Evolutionary conservation across 2,888 invertebrate genomes (phyloP).

Genomic region (Ennomos erosarius): DNA sequence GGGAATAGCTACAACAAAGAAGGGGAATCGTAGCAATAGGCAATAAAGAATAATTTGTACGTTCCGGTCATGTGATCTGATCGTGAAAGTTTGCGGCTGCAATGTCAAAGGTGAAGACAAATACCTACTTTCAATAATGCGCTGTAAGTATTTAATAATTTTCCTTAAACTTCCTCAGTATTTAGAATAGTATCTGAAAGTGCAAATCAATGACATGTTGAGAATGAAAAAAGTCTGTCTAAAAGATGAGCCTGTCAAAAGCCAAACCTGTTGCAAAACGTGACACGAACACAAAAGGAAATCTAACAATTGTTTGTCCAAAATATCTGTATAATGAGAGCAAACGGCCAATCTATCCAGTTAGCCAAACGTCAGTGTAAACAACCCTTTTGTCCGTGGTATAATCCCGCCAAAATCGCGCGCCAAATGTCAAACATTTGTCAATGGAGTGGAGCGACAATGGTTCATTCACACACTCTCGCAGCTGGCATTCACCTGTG

Average conservation of each 20-base stretch:
- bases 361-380: conserved; percentile 52
- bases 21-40: conserved; percentile 37
- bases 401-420: conserved; percentile 70
- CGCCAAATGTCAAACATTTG: conserved; percentile 74
- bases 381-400: conserved; percentile 61
- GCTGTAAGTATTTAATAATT: too few relatives aligned
- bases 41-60: conserved; percentile 28
- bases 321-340: conserved; percentile 29
- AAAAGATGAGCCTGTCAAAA: conserved; percentile 15
- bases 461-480: conserved; percentile 75
- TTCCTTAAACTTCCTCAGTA: too few relatives aligned
- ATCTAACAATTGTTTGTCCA: conserved; percentile 19
- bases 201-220: too few relatives aligned
- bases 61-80: conserved; percentile 31
- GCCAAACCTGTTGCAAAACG: conserved; percentile 19
- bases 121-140: too few relatives aligned
- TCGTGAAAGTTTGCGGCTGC: conserved; percentile 13
- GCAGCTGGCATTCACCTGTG: conserved; percentile 70
- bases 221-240: too few relatives aligned
- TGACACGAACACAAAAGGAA: conserved; percentile 16
- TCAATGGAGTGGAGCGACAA: conserved; percentile 80
- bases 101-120: conserved; percentile 1
- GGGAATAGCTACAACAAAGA: conserved; percentile 63
- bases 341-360: conserved; percentile 41
- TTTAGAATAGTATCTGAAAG: too few relatives aligned